Percentiles rank a stretch among this genome's conserved stretches.
Conservation (phyloP, 2,113 vertebrate genomes). For the Equus przewalskii region DNA sequence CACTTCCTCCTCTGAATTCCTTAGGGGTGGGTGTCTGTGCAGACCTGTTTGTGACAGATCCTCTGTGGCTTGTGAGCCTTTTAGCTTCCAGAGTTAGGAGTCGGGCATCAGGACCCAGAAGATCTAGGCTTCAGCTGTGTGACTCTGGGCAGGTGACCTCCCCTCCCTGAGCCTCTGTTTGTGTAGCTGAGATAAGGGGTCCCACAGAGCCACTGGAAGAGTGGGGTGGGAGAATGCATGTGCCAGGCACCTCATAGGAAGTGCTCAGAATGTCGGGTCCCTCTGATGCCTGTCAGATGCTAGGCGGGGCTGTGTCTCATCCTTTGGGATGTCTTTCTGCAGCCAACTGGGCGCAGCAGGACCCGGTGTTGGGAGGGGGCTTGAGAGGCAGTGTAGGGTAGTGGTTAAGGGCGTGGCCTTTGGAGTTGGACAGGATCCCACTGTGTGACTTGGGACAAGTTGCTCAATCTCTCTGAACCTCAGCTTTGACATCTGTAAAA, state of each 20-base stretch:
- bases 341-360: background rate
- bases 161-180: background rate
- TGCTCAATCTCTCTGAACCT: background rate
- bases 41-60: background rate
- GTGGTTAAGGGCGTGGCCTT: background rate
- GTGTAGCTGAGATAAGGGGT: background rate
- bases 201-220: background rate
- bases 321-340: background rate
- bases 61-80: background rate
- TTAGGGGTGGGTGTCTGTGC: background rate
- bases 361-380: background rate
- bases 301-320: background rate
- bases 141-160: background rate
- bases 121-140: no score
- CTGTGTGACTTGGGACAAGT: background rate
- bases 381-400: fast-evolving
- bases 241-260: fast-evolving
- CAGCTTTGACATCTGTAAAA: background rate
- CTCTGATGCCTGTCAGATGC: background rate
- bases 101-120: background rate
- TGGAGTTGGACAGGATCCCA: background rate
- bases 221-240: fast-evolving
- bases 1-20: background rate
- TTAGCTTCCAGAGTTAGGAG: background rate
- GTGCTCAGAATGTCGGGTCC: background rate